phyloP scores from a whole-genome alignment of 2,113 vertebrate species.

The Pelecanoides urinatrix region DNA sequence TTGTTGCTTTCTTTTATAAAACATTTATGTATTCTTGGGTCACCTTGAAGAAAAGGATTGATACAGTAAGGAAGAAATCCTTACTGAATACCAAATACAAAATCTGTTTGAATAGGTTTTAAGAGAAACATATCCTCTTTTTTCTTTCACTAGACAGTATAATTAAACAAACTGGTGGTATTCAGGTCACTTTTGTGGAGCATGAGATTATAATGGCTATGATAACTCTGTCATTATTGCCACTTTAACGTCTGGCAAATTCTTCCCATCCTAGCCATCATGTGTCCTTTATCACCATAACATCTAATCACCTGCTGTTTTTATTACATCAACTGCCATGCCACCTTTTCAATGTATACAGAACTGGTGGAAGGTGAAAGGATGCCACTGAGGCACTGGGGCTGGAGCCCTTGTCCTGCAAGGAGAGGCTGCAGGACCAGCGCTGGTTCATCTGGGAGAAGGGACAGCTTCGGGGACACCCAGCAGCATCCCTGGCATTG shows the following conservation, averaged over 20 bases:
- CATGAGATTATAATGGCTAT: not conserved
- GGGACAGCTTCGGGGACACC: accelerated
- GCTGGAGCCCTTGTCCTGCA: not conserved
- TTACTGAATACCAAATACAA: not conserved
- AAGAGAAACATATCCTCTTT: not conserved
- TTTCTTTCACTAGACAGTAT: not conserved
- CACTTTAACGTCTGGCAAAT: not conserved
- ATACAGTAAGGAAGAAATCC: not conserved
- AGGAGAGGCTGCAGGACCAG: not conserved
- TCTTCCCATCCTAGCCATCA: not conserved
- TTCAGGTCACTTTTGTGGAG: not conserved
- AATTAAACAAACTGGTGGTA: not conserved
- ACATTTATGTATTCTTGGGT: not conserved
- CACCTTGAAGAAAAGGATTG: not conserved
- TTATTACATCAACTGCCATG: not conserved
- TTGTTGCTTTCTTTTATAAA: not conserved
- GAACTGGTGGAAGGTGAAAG: not conserved
- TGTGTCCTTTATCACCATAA: not conserved
- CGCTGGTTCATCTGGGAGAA: not conserved
- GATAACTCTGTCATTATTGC: not conserved
- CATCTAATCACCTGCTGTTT: not conserved
- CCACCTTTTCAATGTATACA: not conserved
- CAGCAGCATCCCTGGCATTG: accelerated
- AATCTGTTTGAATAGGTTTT: not conserved
- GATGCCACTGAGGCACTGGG: accelerated